These are phyloP conservation scores for Danio albolineatus DNA, from an alignment of 2,797 vertebrate species.

Conservation along the genomic window DNA sequence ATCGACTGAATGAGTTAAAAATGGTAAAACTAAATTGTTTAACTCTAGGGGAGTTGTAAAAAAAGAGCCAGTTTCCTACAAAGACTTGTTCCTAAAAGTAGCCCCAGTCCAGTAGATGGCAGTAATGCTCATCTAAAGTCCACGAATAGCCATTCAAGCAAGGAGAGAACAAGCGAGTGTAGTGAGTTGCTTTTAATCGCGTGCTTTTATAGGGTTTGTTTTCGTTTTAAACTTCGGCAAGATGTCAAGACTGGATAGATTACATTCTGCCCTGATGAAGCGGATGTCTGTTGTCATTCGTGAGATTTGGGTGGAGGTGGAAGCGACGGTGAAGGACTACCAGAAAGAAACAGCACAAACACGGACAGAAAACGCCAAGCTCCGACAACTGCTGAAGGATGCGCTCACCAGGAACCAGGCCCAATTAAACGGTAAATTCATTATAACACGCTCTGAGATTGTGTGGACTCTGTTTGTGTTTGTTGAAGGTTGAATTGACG, in stretches of 20 bases:
- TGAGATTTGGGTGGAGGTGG: conserved; percentile 79
- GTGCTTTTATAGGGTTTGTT: conserved; percentile 3
- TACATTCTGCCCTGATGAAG: conserved; percentile 77
- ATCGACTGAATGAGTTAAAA: no score
- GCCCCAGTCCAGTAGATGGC: conserved; percentile 27
- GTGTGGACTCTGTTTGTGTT: neutral
- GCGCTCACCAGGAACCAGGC: conserved; percentile 72
- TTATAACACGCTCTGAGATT: no score
- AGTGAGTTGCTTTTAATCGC: neutral
- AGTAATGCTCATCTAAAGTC: neutral
- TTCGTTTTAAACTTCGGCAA: conserved; percentile 38
- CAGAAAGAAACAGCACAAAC: conserved; percentile 76
- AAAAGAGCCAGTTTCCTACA: no score
- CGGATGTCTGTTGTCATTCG: conserved; percentile 76
- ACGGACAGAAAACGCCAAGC: conserved; percentile 75
- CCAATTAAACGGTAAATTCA: conserved; percentile 66
- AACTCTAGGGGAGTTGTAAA: no score
- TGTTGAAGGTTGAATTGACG: no score
- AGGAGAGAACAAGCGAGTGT: neutral
- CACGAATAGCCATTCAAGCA: neutral
- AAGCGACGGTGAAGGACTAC: conserved; percentile 79
- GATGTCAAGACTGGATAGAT: conserved; percentile 77
- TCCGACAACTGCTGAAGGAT: conserved; percentile 78
- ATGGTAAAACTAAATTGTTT: no score
- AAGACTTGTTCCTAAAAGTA: no score